Percentiles rank a stretch among this genome's conserved stretches.
Evolutionary conservation across 2,888 invertebrate species (phyloP).

Genomic region (Callosobruchus maculatus): DNA sequence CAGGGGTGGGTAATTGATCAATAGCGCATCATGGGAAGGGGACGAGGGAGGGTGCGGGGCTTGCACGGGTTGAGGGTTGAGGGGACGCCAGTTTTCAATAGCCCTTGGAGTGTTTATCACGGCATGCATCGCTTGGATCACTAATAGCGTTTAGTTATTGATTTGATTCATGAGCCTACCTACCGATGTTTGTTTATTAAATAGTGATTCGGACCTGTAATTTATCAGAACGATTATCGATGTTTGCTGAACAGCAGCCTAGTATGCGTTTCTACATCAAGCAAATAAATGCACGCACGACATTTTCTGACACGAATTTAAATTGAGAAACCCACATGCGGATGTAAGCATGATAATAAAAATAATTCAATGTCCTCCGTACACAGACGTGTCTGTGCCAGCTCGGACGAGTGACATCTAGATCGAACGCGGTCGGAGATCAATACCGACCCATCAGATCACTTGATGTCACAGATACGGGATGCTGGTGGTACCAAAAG

Average conservation of each 20-base stretch:
- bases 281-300: too few relatives aligned
- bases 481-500: too few relatives aligned
- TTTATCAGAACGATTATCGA: background rate
- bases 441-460: too few relatives aligned
- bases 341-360: too few relatives aligned
- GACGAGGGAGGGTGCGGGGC: constrained; percentile 21
- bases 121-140: constrained; percentile 36
- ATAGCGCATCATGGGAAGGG: constrained; percentile 38
- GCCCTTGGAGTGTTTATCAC: constrained; percentile 32
- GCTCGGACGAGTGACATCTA: too few relatives aligned
- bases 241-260: background rate
- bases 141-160: constrained; percentile 37
- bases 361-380: too few relatives aligned
- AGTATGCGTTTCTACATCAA: background rate
- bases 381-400: too few relatives aligned
- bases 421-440: too few relatives aligned
- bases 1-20: constrained; percentile 40
- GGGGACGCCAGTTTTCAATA: constrained; percentile 32
- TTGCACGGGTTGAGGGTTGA: background rate
- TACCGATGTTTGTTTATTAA: constrained; percentile 22
- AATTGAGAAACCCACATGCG: too few relatives aligned
- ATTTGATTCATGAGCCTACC: constrained; percentile 22
- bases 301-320: too few relatives aligned
- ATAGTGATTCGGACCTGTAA: constrained; percentile 16
- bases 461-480: too few relatives aligned